phyloP scores from a whole-genome alignment of 1,140 invertebrate species.

The Calliphora vicina region DNA sequence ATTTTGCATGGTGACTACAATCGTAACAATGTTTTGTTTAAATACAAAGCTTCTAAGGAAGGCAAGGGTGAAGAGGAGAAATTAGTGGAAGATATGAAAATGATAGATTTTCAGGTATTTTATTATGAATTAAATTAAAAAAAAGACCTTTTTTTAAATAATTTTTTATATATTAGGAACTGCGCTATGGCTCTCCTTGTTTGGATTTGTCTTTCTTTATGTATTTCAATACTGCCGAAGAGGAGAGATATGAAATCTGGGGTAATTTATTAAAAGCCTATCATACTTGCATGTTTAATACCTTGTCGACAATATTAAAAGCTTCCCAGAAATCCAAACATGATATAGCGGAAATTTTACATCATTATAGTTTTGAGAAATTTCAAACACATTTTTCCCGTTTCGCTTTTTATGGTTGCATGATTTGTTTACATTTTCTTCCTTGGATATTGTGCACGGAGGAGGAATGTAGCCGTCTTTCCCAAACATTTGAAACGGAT shows the following conservation, averaged over 20 bases:
- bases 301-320: slow-evolving; percentile 18
- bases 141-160: neutral
- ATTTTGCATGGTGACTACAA: slow-evolving; percentile 60
- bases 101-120: slow-evolving; percentile 57
- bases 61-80: slow-evolving; percentile 42
- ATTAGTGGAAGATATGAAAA: slow-evolving; percentile 44
- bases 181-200: slow-evolving; percentile 52
- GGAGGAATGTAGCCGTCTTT: slow-evolving; percentile 48
- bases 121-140: no score
- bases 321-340: neutral
- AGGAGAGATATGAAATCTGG: slow-evolving; percentile 40
- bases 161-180: slow-evolving; percentile 41
- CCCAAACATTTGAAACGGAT: slow-evolving; percentile 52
- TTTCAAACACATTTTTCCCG: slow-evolving; percentile 53
- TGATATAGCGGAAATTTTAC: slow-evolving; percentile 11
- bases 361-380: slow-evolving; percentile 43
- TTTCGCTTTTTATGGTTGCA: slow-evolving; percentile 56
- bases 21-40: slow-evolving; percentile 60
- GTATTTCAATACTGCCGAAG: slow-evolving; percentile 53
- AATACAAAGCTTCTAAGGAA: slow-evolving; percentile 39
- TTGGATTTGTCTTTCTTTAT: slow-evolving; percentile 58
- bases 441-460: slow-evolving; percentile 54
- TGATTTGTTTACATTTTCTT: slow-evolving; percentile 57
- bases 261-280: slow-evolving; percentile 37
- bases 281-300: slow-evolving; percentile 36